Base-by-base conservation (phyloP, 64 coral and sea anemone genomes). In the Stylophora pistillata region DNA sequence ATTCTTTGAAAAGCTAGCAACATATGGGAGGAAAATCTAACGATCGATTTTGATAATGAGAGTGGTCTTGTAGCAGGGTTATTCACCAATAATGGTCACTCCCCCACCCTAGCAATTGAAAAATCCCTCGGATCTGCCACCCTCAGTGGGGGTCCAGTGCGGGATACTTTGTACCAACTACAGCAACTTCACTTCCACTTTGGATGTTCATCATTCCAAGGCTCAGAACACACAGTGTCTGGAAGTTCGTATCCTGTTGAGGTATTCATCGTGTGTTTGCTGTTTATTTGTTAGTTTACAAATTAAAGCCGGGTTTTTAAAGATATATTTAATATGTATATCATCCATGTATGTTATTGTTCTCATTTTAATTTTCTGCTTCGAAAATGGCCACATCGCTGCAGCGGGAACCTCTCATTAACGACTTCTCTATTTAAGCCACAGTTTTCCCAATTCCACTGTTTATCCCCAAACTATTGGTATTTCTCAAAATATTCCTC, bases 111-210 rank as follows among this genome's bases (percentile, higher is more conserved):
- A 1, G 41, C 5, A 26, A 18, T 70, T 70, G 21, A 70, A 18
- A 70, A 70, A 27, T n/a, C 65, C 9, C 25, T 23, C 25, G 65
- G 65, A 70, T 27, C 65, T 70, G 65, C 65, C 20, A n/a, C 65
- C 21, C 65, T 88, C 16, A 75, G 21, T 13, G 73, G 53, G 4
- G 86, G 86, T 23, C 71, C 54, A 9, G 34, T 88, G 56, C 0
- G 53, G 13, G 86, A 33, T 3, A 63, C 25, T 10, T 56, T 59
- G 57, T 71, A 16, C 7, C 55, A 31, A 23, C 5, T 61, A 0
- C 21, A 70, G 5, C 73, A 75, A 73, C 41, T 88, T 26, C 86
- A 88, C 33, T 62, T 88, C 18, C 86, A 88, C 31, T 88, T 72
- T 72, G 86, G 86, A 13, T 37, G 72, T 54, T 13, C 14, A 13